Evolutionary conservation across 2,888 invertebrate species (phyloP).

Genomic region (Agrochola macilenta): DNA sequence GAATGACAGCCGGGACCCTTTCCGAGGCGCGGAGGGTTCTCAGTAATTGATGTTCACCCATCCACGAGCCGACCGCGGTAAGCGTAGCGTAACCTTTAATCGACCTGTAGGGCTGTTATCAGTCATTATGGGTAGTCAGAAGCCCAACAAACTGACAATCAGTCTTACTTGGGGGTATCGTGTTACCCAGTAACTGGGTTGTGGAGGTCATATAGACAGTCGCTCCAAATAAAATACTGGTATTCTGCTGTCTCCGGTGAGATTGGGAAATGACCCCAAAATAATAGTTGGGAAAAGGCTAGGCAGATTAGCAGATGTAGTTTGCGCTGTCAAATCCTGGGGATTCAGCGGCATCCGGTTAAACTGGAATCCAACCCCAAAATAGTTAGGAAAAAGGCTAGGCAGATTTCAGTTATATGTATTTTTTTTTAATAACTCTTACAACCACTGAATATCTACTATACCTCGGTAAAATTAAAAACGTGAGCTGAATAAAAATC

Average conservation of each 20-base stretch:
- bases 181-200: not conserved
- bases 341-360: not conserved
- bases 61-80: no score
- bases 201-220: not conserved
- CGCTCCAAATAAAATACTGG: no score
- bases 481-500: conserved; percentile 9
- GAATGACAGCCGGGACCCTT: no score
- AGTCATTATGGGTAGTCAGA: not conserved
- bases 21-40: no score
- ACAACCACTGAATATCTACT: not conserved
- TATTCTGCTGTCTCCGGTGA: no score
- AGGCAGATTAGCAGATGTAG: no score
- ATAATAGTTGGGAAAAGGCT: no score
- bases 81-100: no score
- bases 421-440: not conserved
- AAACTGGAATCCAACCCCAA: not conserved
- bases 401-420: not conserved
- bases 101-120: no score
- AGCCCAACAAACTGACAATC: not conserved
- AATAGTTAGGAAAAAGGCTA: not conserved
- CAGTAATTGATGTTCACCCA: no score
- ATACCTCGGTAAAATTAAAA: not conserved
- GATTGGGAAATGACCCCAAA: no score
- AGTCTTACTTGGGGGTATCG: not conserved
- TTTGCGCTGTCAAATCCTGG: not conserved